A percentile compares a stretch with the other conserved stretches of the same genome.
Conservation (phyloP, 1,140 invertebrate species). For the Pachypsylla venusta region DNA sequence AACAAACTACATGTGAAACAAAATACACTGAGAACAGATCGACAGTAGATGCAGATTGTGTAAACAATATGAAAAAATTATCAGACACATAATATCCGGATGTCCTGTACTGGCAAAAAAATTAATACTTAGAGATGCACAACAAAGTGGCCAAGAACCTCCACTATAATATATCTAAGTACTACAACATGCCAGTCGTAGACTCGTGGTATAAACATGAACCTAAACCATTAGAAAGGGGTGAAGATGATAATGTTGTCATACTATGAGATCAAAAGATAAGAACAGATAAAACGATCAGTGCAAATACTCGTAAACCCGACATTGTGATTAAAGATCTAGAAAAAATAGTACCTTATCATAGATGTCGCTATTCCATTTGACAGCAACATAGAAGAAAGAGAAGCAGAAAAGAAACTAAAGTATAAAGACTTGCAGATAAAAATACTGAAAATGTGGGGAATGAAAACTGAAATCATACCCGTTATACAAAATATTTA, state of each 20-base stretch:
- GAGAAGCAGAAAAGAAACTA: background rate
- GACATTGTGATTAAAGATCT: slow-evolving; percentile 7
- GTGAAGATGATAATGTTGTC: background rate
- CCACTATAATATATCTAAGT: background rate
- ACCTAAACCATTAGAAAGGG: background rate
- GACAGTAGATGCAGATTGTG: background rate
- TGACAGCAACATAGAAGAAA: background rate
- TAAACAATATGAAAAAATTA: background rate
- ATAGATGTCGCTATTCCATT: background rate
- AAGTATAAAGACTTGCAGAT: background rate
- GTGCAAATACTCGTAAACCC: background rate
- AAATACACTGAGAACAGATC: background rate
- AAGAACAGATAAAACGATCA: background rate
- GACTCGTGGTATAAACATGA: background rate
- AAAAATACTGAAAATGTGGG: background rate
- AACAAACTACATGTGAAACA: background rate
- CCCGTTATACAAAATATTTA: background rate
- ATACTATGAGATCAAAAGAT: background rate
- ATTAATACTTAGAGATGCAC: background rate
- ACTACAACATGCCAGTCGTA: background rate
- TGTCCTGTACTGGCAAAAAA: background rate
- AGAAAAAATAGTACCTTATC: background rate
- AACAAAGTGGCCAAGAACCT: slow-evolving; percentile 1
- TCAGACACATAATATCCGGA: background rate
- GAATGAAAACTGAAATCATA: background rate